Conservation (phyloP, 2,888 invertebrate genomes). For the Diarsia rubi region DNA sequence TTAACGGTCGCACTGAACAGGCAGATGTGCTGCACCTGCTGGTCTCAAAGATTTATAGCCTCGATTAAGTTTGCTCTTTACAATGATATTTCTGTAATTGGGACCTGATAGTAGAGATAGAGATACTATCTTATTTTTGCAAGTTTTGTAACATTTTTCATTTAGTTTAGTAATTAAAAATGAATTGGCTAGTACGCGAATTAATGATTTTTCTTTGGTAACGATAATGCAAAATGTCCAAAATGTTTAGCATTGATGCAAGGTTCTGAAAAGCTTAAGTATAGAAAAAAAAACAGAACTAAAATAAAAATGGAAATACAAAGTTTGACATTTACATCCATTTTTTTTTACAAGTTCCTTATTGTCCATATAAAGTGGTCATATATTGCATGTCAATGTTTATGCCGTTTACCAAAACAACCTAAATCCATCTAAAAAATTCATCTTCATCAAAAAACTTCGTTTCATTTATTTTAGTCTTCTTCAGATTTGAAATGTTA, state of each 20-base stretch:
- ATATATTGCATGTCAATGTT: neutral
- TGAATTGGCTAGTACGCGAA: neutral
- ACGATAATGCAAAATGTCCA: neutral
- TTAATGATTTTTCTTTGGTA: neutral
- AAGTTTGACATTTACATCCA: neutral
- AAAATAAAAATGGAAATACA: neutral
- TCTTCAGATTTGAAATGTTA: neutral
- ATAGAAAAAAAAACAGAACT: neutral
- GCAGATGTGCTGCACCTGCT: constrained; percentile 51
- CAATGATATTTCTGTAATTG: constrained; percentile 51
- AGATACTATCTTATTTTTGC: constrained; percentile 10
- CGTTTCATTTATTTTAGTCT: neutral
- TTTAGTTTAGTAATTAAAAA: neutral
- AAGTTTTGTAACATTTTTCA: constrained; percentile 4
- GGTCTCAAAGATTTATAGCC: constrained; percentile 47
- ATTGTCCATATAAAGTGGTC: neutral
- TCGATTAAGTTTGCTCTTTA: constrained; percentile 59
- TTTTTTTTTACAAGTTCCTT: neutral
- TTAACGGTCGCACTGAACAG: constrained; percentile 31
- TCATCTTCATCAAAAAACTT: neutral
- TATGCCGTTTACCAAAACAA: neutral
- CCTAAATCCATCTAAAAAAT: neutral
- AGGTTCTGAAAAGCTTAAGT: neutral
- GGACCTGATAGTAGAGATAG: constrained; percentile 27
- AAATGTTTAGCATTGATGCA: neutral